Conservation (phyloP, 2,797 vertebrate genomes). For the Rhadinocentrus ornatus region DNA sequence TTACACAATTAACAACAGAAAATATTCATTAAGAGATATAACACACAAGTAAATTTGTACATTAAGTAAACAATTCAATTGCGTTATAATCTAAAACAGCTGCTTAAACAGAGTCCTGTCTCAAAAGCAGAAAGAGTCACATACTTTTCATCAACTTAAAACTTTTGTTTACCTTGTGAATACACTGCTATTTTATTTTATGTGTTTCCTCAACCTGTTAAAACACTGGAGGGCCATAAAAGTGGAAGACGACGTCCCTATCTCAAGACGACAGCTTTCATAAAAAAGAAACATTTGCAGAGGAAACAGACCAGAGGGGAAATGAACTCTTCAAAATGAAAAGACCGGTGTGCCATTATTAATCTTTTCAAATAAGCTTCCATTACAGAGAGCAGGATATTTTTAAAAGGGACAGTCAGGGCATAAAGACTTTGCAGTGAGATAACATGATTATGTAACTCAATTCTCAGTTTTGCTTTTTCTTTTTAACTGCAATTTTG, state of each 20-base stretch:
- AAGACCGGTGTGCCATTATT: slow-evolving; percentile 63
- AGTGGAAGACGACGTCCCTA: slow-evolving; percentile 19
- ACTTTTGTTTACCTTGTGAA: slow-evolving; percentile 10
- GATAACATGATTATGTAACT: slow-evolving; percentile 67
- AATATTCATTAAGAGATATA: background rate
- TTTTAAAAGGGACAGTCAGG: slow-evolving; percentile 42
- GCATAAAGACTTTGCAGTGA: slow-evolving; percentile 36
- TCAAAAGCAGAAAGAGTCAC: slow-evolving; percentile 6
- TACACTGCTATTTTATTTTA: slow-evolving; percentile 2
- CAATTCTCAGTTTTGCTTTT: slow-evolving; percentile 28
- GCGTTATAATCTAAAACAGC: background rate
- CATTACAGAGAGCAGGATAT: slow-evolving; percentile 34
- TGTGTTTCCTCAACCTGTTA: slow-evolving; percentile 22
- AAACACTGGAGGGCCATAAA: slow-evolving; percentile 31
- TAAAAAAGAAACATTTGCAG: slow-evolving; percentile 49
- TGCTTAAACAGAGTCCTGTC: slow-evolving; percentile 19
- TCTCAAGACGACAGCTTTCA: slow-evolving; percentile 46
- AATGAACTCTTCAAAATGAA: slow-evolving; percentile 62
- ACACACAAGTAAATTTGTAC: background rate
- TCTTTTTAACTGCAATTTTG: slow-evolving; percentile 45
- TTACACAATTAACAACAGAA: background rate
- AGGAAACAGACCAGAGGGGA: slow-evolving; percentile 53
- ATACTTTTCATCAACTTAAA: slow-evolving; percentile 30
- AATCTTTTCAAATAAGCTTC: slow-evolving; percentile 58
- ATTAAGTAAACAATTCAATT: background rate